phyloP scores from a whole-genome alignment of 2,113 vertebrate species.

The Zootoca vivipara region DNA sequence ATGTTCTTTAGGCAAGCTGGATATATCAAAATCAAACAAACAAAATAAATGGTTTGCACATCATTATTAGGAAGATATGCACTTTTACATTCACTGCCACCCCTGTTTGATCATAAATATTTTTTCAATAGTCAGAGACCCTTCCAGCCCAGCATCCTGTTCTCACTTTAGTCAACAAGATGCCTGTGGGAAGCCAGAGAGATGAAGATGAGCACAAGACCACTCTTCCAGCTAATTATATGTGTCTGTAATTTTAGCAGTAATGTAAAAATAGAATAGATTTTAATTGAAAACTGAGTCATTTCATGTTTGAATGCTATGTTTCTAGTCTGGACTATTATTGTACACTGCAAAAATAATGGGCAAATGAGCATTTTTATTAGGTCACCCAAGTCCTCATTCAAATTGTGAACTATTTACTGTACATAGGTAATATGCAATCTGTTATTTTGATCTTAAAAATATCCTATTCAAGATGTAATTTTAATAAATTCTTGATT shows the following conservation, averaged over 20 bases:
- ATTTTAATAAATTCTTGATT: slow-evolving; percentile 48
- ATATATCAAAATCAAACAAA: neutral
- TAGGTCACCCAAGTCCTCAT: neutral
- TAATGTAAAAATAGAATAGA: neutral
- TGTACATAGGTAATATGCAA: neutral
- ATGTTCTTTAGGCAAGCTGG: neutral
- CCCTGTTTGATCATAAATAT: neutral
- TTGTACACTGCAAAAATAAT: neutral
- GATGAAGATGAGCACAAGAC: too few species aligned
- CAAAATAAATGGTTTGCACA: neutral
- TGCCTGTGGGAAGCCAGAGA: too few species aligned
- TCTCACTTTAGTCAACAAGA: too few species aligned
- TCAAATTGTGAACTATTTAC: slow-evolving; percentile 17
- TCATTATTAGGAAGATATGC: neutral
- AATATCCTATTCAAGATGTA: slow-evolving; percentile 41
- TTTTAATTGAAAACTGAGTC: neutral
- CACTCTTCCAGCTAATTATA: neutral
- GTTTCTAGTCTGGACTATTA: neutral
- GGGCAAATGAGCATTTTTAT: neutral
- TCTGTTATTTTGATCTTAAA: slow-evolving; percentile 11
- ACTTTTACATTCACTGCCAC: neutral
- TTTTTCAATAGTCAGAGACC: neutral
- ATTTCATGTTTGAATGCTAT: slow-evolving; percentile 1
- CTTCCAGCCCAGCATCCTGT: too few species aligned
- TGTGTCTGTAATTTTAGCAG: neutral